Evolutionary conservation across 2,888 invertebrate species (phyloP), one percentile per base, ranked within the genome.

Genomic region (Sinohyriopsis cumingii): DNA sequence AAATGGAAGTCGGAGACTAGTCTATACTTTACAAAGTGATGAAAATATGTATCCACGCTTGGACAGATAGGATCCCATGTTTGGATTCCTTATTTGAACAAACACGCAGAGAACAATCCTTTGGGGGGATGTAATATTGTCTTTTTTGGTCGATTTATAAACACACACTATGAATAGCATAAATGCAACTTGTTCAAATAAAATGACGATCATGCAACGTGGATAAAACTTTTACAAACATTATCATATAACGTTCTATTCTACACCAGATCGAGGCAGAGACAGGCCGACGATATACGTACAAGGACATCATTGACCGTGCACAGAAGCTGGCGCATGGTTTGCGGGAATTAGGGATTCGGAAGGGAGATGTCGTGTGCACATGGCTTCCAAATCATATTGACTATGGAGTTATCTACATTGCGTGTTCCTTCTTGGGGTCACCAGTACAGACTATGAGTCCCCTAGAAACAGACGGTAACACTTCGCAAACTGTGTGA

Each of bases 401-500:
- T 24, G 72, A 75, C 57, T 75, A 71, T 63, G 70, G 70, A 22
- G 62, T 75, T 19, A 64, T 75, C 22, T 68, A 66, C 63, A 71
- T 67, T 55, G 75, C 75, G 5, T 68, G 63, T 9, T 67, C 57
- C 56, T 55, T 71, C 3, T 55, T 75, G 60, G 75, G 75, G 22
- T 72, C 66, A 3, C 59, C 67, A 1, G 61, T 75, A 24, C 75
- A 75, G 55, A 75, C 75, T 1, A 65, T 71, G 1, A 68, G 71
- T 2, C 72, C 75, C n/a, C 60, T 65, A 24, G 72, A 72, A 24
- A 72, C 68, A 59, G 75, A 75, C 53, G 72, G 75, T 75, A 71
- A 55, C 15, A 45, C 45, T 45, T 45, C 3, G 12, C 3, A 15
- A 45, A 12, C 1, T 45, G 12, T 45, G 5, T 45, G 45, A 12